Base-by-base conservation (phyloP, 2,888 invertebrate genomes). In the Gasteruption jaculator region DNA sequence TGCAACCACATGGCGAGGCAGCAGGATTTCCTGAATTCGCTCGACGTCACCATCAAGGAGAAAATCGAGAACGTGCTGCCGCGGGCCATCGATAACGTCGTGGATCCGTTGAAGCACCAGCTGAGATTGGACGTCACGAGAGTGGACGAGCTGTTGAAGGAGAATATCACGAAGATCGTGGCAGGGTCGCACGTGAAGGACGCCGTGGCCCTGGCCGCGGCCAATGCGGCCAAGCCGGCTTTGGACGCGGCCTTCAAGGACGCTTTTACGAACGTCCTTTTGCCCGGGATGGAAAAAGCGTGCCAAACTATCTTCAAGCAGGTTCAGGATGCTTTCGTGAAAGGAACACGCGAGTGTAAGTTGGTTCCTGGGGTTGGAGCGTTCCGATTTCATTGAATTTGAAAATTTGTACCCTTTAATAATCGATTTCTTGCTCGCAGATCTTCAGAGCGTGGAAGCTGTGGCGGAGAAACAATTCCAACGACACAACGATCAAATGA, bases 301-400 rank as follows among this genome's bases (percentile, higher is more conserved):
- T 88, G 88, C 56, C 83, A 85, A 59, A 82, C 82, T 62, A 86
- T 96, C 79, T 92, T 94, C 66, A 78, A 82, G 31, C 94, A 96
- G 72, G 78, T 96, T 41, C 91, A 92, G 66, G 86, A 88, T 36
- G 81, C 86, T 12, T 96, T 95, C 73, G 82, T 85, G 37, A 79
- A 79, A 50, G 96, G 96, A 38, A 90, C 93, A 5, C 85, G 85
- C 65, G 93, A 95, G 73, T 92, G 93, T 93, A 73, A 81, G 83
- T 71, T 43, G 24, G 14, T 48, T n/a, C n/a, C n/a, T n/a, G n/a
- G n/a, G n/a, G n/a, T n/a, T n/a, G n/a, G n/a, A n/a, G n/a, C n/a
- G n/a, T n/a, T n/a, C n/a, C n/a, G n/a, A 14, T 41, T 45, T 18
- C 21, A 33, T 12, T 3, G 5, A 19, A 15, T 24, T 19, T 1